Evolutionary conservation across 92 coral and sea anemone species (phyloP).

Genomic region (Epizoanthus stellaris): DNA sequence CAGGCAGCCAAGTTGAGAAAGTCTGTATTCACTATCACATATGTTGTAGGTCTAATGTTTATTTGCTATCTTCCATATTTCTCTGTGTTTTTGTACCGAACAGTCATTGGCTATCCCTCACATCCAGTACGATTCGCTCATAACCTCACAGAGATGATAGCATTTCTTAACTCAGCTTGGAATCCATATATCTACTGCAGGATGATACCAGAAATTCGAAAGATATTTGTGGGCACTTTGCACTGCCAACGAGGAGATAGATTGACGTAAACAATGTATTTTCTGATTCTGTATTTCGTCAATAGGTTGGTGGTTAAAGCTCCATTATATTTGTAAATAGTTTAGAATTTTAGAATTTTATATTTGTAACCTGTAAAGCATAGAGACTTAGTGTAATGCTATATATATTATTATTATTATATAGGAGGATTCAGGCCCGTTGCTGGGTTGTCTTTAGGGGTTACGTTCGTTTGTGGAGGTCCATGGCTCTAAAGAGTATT

Average conservation of each 20-base stretch:
- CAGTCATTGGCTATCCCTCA: background rate
- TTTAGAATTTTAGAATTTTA: no score
- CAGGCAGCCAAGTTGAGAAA: background rate
- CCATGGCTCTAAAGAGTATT: no score
- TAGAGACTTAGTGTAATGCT: no score
- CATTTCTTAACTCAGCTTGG: slow-evolving; percentile 24
- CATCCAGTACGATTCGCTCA: background rate
- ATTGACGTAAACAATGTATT: background rate
- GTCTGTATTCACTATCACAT: slow-evolving; percentile 19
- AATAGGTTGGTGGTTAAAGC: no score
- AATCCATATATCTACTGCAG: slow-evolving; percentile 24
- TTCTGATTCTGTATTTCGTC: no score
- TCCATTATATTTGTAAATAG: no score
- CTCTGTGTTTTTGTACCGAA: slow-evolving; percentile 5
- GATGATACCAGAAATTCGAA: slow-evolving; percentile 10
- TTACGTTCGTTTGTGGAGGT: no score
- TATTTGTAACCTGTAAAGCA: no score
- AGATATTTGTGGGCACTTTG: background rate
- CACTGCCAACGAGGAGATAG: background rate
- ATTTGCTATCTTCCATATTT: slow-evolving; percentile 24
- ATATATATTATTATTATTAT: no score
- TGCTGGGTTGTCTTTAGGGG: no score
- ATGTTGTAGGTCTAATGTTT: slow-evolving; percentile 25
- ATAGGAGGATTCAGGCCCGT: no score
- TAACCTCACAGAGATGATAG: slow-evolving; percentile 29